Base-by-base conservation (phyloP, 2,888 invertebrate species). In the Actias luna region DNA sequence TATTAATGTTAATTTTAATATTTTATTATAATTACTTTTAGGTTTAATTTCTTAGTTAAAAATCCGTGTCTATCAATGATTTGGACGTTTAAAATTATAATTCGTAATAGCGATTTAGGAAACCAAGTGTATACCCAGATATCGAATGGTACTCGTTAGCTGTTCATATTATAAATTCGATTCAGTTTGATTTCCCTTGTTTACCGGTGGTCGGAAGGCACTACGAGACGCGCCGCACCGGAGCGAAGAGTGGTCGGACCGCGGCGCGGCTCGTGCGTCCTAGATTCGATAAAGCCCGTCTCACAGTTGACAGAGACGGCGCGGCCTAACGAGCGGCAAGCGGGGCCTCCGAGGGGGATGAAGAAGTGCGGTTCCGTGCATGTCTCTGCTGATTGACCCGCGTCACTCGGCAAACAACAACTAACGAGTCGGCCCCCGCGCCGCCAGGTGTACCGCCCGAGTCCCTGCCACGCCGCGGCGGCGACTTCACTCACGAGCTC, bases 321-420 rank as follows among this genome's bases (percentile, higher is more conserved):
- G 88, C 85, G 88, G 88, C 87, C 88, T 88, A 90, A 90, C 89
- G 89, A 90, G 85, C 82, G 84, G 82, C 78, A 78, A 73, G 69
- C 57, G 72, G 79, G 70, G 67, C 73, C 75, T 76, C 66, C 66
- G 71, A 74, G 82, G 82, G 83, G 84, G 83, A 78, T 81, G 91
- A 92, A 92, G 92, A 92, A 92, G 90, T 92, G 92, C 89, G 92
- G 92, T 92, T 90, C 92, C 92, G 88, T 92, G 92, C 92, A 92
- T 92, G 92, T 88, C 91, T 89, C 91, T 91, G 90, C 92, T 92
- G 92, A 92, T 92, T 92, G 92, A 92, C 92, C 92, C 91, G 92
- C 91, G 92, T 91, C 91, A 92, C 92, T 92, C 86, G 85, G 90
- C 92, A 92, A 92, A 92, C 92, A 92, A 92, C 92, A 92, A 92